Base-by-base conservation (phyloP, 2,797 vertebrate genomes). In the Sternarchorhynchus goeldii region DNA sequence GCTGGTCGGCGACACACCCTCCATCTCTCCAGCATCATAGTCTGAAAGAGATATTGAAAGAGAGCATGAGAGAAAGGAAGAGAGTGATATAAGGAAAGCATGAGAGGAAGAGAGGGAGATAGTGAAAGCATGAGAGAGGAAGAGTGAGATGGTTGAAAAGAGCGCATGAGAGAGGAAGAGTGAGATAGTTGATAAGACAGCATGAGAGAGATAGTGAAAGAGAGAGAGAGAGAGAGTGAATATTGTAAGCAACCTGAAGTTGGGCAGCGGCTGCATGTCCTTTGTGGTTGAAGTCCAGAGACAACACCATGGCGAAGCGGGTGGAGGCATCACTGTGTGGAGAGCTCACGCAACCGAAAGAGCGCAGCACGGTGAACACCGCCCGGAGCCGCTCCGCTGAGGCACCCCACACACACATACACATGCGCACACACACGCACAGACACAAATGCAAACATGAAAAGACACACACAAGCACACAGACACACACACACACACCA, bases 371-470 rank as follows among this genome's bases (percentile, higher is more conserved):
- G 0, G 94, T 96, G 89, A 97, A 98, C 90, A 95, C 90, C 0
- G 96, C 96, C 84, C 91, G 94, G 32, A 97, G 93, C 36, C 95
- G 95, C 90, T 96, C 96, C 89, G 86, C 97, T 98, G 86, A 10
- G 73, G 73, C 25, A 1, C 66, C 50, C 55, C 2, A 5, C 5
- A 29, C 17, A 53, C 3, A 65, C n/a, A 6, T 2, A 72, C 14
- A 78, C 60, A 78, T 21, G 72, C n/a, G 34, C 21, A 56, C 25
- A 59, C n/a, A 63, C 56, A 56, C 45, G 60, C 5, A 59, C 50
- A 32, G 53, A 55, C 41, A 76, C 53, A 76, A 50, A 70, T 50
- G 59, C 45, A 74, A 36, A 76, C 59, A 70, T 50, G 59, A 32
- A 73, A 4, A 45, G 2, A 60, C 39, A 75, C n/a, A 36, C 7